phyloP scores from a whole-genome alignment of 2,888 invertebrate genomes.

The Drosophila gaucha region DNA sequence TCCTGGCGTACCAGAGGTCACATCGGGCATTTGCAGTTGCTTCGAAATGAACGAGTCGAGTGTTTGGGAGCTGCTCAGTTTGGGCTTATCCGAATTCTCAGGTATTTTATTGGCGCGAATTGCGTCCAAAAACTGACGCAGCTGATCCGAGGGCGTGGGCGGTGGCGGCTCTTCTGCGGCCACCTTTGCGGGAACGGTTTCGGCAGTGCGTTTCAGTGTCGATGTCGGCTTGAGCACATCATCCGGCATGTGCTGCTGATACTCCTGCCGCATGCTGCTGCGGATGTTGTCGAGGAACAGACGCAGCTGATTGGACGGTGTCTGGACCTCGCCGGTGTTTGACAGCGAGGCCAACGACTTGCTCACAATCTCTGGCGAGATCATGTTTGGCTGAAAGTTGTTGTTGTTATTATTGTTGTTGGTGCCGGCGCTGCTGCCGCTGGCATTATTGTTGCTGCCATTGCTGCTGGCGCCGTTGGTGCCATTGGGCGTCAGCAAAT shows the following conservation, averaged over 20 bases:
- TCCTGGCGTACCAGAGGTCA: slow-evolving; percentile 78
- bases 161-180: slow-evolving; percentile 44
- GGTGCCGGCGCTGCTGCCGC: slow-evolving; percentile 13
- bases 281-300: slow-evolving; percentile 84
- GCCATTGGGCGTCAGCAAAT: slow-evolving; percentile 60
- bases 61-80: slow-evolving; percentile 79
- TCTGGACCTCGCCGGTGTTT: slow-evolving; percentile 78
- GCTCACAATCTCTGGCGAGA: slow-evolving; percentile 83
- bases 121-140: slow-evolving; percentile 84
- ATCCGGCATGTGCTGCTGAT: slow-evolving; percentile 82
- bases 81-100: slow-evolving; percentile 80
- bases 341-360: slow-evolving; percentile 82
- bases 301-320: slow-evolving; percentile 83
- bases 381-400: slow-evolving; percentile 80
- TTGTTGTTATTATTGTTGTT: slow-evolving; percentile 40
- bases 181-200: neutral
- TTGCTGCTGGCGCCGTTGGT: slow-evolving; percentile 43
- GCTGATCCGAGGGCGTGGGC: slow-evolving; percentile 84
- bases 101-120: slow-evolving; percentile 84
- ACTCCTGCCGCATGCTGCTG: slow-evolving; percentile 84
- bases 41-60: slow-evolving; percentile 82
- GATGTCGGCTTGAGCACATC: slow-evolving; percentile 74
- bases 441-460: slow-evolving; percentile 4
- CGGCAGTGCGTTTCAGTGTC: slow-evolving; percentile 50
- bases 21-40: slow-evolving; percentile 82